Evolutionary conservation across 35 echinoderm and acorn worm species (phyloP).

Genomic region (Amphiura filiformis): DNA sequence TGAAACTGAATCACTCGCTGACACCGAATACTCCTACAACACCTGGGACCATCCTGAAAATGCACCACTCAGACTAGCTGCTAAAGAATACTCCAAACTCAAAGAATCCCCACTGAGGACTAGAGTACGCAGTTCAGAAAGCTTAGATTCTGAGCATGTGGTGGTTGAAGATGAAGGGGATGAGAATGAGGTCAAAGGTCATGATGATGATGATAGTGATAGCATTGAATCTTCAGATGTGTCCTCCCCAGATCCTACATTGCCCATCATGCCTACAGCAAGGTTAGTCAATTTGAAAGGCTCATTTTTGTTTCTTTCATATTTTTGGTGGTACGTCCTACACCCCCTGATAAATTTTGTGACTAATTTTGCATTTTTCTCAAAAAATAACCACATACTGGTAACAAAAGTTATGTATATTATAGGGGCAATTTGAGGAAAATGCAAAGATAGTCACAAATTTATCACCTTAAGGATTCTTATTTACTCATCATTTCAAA

Average conservation of each 20-base stretch:
- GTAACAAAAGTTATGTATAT: no score
- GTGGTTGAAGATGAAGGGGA: constrained; percentile 73
- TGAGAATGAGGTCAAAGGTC: constrained; percentile 8
- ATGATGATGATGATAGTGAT: background rate
- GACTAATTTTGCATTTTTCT: no score
- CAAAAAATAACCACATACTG: no score
- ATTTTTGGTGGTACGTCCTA: no score
- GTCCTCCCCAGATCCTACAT: constrained; percentile 62
- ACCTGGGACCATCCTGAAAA: constrained; percentile 75
- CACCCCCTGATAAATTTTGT: no score
- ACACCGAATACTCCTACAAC: constrained; percentile 85
- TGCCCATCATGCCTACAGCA: constrained; percentile 56
- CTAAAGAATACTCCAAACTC: constrained; percentile 58
- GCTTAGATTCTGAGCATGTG: constrained; percentile 52
- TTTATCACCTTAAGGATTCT: no score
- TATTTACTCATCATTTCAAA: no score
- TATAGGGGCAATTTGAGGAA: no score
- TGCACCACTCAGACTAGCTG: constrained; percentile 52
- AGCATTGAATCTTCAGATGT: constrained; percentile 25
- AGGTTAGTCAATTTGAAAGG: background rate
- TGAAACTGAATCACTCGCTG: constrained; percentile 78
- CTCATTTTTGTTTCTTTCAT: no score
- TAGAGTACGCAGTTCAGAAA: background rate
- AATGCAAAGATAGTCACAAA: no score
- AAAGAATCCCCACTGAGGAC: constrained; percentile 12